A percentile compares a stretch with the other conserved stretches of the same genome.
Conservation (phyloP, 2,113 vertebrate genomes). For the Gulo gulo region DNA sequence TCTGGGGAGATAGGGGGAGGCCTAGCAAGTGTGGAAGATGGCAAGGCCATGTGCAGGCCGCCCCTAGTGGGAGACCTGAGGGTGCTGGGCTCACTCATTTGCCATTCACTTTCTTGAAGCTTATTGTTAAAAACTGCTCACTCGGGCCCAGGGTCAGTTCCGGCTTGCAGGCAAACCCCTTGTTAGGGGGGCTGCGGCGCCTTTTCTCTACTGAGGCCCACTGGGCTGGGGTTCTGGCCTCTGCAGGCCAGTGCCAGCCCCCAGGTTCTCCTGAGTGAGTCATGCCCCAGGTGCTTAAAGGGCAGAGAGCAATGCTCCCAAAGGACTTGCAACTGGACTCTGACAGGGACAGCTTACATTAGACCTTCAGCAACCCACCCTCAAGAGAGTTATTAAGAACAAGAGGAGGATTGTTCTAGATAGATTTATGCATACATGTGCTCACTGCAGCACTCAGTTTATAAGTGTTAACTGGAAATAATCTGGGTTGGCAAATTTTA, state of each 20-base stretch:
- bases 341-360: background rate
- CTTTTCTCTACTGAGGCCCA: background rate
- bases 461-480: background rate
- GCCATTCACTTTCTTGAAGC: background rate
- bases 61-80: background rate
- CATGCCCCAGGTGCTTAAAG: background rate
- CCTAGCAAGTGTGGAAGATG: background rate
- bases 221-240: background rate
- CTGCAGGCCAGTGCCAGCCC: background rate
- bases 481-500: background rate
- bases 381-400: background rate
- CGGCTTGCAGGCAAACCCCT: background rate
- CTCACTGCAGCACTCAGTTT: background rate
- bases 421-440: background rate
- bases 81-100: background rate
- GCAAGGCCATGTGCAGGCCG: background rate
- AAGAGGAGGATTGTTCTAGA: background rate
- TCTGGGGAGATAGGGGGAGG: background rate
- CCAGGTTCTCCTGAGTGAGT: background rate
- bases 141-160: background rate
- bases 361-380: background rate
- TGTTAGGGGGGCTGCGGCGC: no score
- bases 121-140: background rate
- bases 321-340: background rate
- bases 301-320: background rate